Evolutionary conservation across 2,113 vertebrate species (phyloP).

Genomic region (Anser cygnoides): DNA sequence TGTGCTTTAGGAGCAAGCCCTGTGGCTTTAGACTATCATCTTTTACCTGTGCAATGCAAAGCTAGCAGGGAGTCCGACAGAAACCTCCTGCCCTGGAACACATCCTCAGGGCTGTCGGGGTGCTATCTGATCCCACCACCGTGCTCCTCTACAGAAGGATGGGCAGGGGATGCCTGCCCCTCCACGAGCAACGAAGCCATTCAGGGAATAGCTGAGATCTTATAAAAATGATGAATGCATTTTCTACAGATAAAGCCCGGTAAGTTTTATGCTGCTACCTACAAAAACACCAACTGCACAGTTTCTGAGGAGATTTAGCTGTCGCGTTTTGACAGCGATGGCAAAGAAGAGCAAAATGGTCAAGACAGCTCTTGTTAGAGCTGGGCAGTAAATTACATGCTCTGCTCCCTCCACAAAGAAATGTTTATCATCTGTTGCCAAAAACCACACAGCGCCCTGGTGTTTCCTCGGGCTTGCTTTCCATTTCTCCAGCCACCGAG

Average conservation of each 20-base stretch:
- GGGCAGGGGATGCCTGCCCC: neutral
- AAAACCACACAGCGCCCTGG: conserved; percentile 61
- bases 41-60: neutral
- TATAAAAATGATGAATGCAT: neutral
- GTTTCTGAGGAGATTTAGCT: conserved; percentile 36
- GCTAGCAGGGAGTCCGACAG: neutral
- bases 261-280: neutral
- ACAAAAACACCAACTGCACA: neutral
- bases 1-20: neutral
- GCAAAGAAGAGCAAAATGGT: conserved; percentile 45
- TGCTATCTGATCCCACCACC: neutral
- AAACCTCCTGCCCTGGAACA: neutral
- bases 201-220: neutral
- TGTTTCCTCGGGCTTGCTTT: conserved; percentile 62
- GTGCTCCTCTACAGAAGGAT: neutral
- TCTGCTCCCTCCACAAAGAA: conserved; percentile 58
- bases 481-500: conserved; percentile 50
- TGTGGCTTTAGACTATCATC: neutral
- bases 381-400: conserved; percentile 59
- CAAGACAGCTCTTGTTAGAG: conserved; percentile 59
- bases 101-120: neutral
- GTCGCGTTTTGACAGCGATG: conserved; percentile 13
- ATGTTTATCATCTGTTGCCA: conserved; percentile 69
- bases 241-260: neutral
- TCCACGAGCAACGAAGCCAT: neutral